phyloP scores from a whole-genome alignment of 2,113 vertebrate species.

The Gymnorhina tibicen region DNA sequence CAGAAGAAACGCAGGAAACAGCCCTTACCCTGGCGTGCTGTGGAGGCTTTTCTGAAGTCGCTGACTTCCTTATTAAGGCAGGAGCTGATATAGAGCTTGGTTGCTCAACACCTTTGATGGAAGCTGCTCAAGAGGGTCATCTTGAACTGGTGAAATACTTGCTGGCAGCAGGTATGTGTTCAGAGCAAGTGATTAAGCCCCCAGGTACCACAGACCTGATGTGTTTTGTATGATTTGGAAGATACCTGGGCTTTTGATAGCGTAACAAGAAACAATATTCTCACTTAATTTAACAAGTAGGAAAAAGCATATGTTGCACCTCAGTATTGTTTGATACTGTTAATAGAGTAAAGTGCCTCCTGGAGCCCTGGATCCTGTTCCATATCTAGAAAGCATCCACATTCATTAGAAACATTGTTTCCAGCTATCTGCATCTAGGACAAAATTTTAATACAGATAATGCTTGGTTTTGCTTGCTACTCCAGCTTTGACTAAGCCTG shows the following conservation, averaged over 20 bases:
- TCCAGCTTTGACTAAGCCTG: neutral
- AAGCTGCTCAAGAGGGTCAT: constrained; percentile 97
- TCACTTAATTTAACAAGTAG: neutral
- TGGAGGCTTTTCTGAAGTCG: constrained; percentile 97
- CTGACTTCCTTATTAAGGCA: constrained; percentile 97
- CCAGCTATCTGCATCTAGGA: neutral
- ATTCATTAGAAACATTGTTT: neutral
- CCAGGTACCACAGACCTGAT: neutral
- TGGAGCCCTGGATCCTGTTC: neutral
- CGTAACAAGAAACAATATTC: neutral
- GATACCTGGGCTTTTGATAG: neutral
- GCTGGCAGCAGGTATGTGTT: constrained; percentile 86
- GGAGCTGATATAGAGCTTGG: constrained; percentile 97
- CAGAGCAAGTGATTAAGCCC: neutral
- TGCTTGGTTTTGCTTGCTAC: neutral
- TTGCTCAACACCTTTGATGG: constrained; percentile 97
- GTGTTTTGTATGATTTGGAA: neutral
- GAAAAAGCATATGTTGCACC: neutral
- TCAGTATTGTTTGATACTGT: neutral
- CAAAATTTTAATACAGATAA: neutral
- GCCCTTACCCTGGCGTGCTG: constrained; percentile 96
- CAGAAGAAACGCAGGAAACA: constrained; percentile 97
- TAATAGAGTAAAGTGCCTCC: neutral
- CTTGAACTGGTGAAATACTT: constrained; percentile 97
- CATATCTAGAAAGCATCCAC: neutral